Percentiles rank a stretch among this genome's conserved stretches.
Conservation (phyloP, 2,888 invertebrate species). For the Oxystoma pomonae region DNA sequence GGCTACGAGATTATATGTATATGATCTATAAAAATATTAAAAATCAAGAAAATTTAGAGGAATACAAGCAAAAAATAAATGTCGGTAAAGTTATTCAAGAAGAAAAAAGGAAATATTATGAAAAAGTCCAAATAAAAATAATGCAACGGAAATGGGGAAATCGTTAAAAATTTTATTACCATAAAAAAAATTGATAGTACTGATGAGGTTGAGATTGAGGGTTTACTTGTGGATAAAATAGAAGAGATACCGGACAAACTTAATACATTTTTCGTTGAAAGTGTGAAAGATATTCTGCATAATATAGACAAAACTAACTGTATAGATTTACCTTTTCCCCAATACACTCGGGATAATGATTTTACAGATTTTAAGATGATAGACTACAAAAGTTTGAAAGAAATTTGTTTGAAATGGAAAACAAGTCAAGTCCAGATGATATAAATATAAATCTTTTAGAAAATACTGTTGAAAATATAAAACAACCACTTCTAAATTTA, state of each 20-base stretch:
- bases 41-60: not conserved
- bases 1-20: not conserved
- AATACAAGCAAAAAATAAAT: not conserved
- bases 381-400: not conserved
- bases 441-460: too few relatives aligned
- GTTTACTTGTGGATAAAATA: not conserved
- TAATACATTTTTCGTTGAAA: not conserved
- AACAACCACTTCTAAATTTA: too few relatives aligned
- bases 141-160: not conserved
- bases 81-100: not conserved
- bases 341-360: not conserved
- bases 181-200: not conserved
- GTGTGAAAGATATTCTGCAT: not conserved
- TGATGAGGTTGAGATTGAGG: not conserved
- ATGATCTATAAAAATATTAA: not conserved
- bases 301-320: not conserved
- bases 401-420: not conserved
- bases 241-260: not conserved
- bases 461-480: too few relatives aligned
- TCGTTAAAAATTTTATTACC: too few relatives aligned
- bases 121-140: not conserved
- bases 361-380: not conserved
- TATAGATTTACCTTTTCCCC: not conserved
- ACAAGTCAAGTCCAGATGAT: not conserved
- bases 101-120: not conserved